Base-by-base conservation (phyloP, 2,113 vertebrate species). In the Urocolius indicus region DNA sequence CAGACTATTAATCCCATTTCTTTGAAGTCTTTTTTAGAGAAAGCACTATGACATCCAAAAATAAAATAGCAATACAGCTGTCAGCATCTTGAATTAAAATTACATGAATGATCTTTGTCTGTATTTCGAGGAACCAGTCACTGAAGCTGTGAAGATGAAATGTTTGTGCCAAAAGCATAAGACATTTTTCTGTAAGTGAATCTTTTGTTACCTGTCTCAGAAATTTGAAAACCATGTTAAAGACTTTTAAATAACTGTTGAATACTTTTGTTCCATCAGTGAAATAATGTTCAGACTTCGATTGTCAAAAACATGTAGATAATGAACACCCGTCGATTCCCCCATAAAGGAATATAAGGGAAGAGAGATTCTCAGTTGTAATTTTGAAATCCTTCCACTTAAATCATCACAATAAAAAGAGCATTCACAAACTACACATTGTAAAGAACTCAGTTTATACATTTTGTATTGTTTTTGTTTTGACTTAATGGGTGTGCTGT, bases 51-150 rank as follows among this genome's bases (percentile, higher is more conserved):
- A 93, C 87, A 90, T 54, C 12, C 19, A 81, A 65, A 77, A 83
- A 85, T 32, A 95, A 87, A 83, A 30, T 63, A 93, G 48, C 32
- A 75, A 32, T 65, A 68, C 23, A 71, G 34, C 65, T 90, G 61
- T 65, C 87, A 92, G 43, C n/a, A 23, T 67, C 65, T 65, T 92
- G 83, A 86, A 89, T 84, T 36, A 81, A 90, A 94, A 88, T 74
- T 80, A 10, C 0, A 1, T 59, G 51, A 88, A 84, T 84, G 16
- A 79, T 89, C 69, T 95, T 94, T 66, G 52, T 63, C 71, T 83
- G 23, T 66, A 23, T 88, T 88, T 86, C 83, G 86, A 84, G 65
- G 27, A 96, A 78, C 24, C 38, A 81, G 71, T 34, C 63, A 61
- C 21, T 54, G 75, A 80, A 90, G 52, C 59, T 57, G 18, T 2